phyloP scores from a whole-genome alignment of 1,140 invertebrate species.

The Spodoptera litura region DNA sequence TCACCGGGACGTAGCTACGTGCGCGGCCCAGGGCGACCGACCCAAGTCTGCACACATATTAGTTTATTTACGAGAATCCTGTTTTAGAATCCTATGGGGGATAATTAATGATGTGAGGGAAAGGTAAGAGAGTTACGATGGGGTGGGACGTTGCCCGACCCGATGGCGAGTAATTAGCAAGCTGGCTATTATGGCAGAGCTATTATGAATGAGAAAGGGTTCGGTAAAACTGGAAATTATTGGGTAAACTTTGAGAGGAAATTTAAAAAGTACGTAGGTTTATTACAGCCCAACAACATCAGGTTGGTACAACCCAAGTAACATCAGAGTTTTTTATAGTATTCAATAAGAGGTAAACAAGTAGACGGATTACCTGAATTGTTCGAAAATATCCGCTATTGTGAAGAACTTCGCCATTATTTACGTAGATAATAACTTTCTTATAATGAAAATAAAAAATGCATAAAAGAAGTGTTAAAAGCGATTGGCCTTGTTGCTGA shows the following conservation, averaged over 20 bases:
- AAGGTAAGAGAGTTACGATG: conserved; percentile 35
- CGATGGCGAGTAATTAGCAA: conserved; percentile 25
- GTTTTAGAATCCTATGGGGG: conserved; percentile 46
- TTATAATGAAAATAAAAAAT: conserved; percentile 3
- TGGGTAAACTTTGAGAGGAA: too few relatives aligned
- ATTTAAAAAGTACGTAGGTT: too few relatives aligned
- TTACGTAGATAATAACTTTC: neutral
- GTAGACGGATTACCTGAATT: too few relatives aligned
- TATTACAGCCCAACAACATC: too few relatives aligned
- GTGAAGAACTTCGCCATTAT: too few relatives aligned
- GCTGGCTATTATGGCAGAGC: neutral
- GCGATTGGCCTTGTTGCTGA: neutral
- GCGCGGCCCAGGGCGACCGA: conserved; percentile 16
- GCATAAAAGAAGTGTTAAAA: conserved; percentile 21
- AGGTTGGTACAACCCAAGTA: too few relatives aligned
- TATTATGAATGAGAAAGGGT: neutral
- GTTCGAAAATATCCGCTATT: too few relatives aligned
- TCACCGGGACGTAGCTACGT: neutral
- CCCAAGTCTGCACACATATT: conserved; percentile 41
- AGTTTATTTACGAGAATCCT: conserved; percentile 57
- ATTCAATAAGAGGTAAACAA: too few relatives aligned
- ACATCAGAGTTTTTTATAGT: too few relatives aligned
- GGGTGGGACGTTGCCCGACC: neutral
- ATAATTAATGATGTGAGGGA: conserved; percentile 51
- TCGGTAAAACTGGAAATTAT: neutral